Base-by-base conservation (phyloP, 2,797 vertebrate genomes). In the Characodon lateralis region DNA sequence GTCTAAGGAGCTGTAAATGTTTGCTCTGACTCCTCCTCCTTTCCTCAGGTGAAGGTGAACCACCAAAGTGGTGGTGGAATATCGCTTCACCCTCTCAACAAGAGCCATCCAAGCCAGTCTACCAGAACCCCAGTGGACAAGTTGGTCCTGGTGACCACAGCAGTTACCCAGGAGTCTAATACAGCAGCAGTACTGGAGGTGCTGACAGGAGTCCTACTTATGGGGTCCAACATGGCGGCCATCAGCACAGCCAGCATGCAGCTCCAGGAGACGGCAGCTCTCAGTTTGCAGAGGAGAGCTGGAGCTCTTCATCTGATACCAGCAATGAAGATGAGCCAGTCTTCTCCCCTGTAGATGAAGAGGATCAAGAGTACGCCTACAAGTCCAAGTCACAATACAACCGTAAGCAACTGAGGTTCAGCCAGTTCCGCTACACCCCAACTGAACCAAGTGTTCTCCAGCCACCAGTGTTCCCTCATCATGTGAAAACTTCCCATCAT, bases 271-370 rank as follows among this genome's bases (percentile, higher is more conserved):
- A 22, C 63, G 22, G 53, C 20, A 24, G 39, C 39, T 24, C 6
- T 43, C 39, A 73, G 41, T 24, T 39, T 18, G 20, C 12, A 18
- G 39, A 59, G 72, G 72, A 73, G 39, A 69, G 66, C 41, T 69
- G 66, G 66, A 69, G 66, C 66, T 46, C 71, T 14, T 72, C 51
- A 43, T 58, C 53, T 14, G 53, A 41, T 9, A 65, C 61, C 31
- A 39, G 61, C 31, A 53, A 39, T 3, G 31, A 56, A 18, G 71
- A 72, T 1, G 71, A 56, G 35, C 71, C 71, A 0, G 71, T 56
- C 35, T 73, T 58, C 71, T 41, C 71, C 58, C 71, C 53, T 8
- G 71, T 73, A 18, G 35, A 39, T 6, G 71, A 58, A 0, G 31
- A 35, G 31, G 31, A 35, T 35, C 31, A 35, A 35, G 31, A 2